Evolutionary conservation across 2,888 invertebrate genomes (phyloP), one percentile per base, ranked within the genome.

Genomic region (Trypoxylon attenuatum): DNA sequence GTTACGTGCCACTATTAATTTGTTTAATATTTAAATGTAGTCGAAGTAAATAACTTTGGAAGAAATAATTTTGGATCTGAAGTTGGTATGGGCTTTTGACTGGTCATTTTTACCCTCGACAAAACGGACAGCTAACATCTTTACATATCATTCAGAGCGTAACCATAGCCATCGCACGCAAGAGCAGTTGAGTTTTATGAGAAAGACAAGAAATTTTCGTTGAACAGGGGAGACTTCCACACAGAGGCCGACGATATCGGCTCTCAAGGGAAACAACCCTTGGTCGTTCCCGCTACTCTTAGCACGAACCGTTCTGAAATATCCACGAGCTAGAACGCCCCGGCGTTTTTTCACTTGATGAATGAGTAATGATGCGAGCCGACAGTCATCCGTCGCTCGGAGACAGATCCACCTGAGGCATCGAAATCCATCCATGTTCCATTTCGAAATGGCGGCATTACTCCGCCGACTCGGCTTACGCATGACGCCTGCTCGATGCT

Each of bases 141-240:
- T 60, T 49, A 50, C 50, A 51, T 66, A 68, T 71, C 61, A 57
- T 74, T 71, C 57, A 47, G 19, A 52, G 65, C 51, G 68, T 59
- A 69, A 59, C 68, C 59, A 38, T 59, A 49, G 33, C 68, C 59
- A 55, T 74, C 57, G 57, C 73, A 73, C 75, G 73, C 73, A 73
- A 71, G 59, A 62, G 57, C 61, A 69, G 75, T 73, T 73, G 62
- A 55, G 65, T 75, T 74, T 75, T 69, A 75, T 66, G 60, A 65
- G 51, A 62, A 62, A 58, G 54, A 46, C 54, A 29, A 64, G 60
- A 50, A 68, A 76, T 60, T 70, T 67, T 58, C 51, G 66, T 64
- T 4, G 3, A 5, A 27, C 13, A 4, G n/a, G 67, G 54, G 61
- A 55, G 70, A 33, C n/a, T n/a, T 66, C 62, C 65, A 61, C 76